These are phyloP conservation scores for Nemurella pictetii DNA, from an alignment of 2,888 invertebrate genomes.

Conservation along the genomic window DNA sequence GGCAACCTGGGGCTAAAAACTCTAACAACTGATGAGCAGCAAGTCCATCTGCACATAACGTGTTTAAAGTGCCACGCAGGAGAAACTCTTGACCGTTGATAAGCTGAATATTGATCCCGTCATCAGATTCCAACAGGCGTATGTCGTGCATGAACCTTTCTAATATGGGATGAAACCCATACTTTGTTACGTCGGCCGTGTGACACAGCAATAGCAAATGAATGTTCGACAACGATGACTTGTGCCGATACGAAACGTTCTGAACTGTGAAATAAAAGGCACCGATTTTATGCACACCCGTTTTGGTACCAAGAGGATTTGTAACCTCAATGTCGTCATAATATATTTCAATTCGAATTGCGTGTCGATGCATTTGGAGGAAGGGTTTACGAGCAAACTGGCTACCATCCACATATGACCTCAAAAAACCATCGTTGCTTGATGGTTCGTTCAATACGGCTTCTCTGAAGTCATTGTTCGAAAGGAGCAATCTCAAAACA, in stretches of 20 bases:
- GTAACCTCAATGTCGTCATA: conserved; percentile 1
- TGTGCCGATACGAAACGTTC: neutral
- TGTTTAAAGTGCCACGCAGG: conserved; percentile 1
- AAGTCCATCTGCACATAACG: conserved; percentile 26
- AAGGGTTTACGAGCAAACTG: neutral
- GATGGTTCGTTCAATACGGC: neutral
- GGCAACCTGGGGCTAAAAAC: neutral
- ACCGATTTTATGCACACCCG: conserved; percentile 1
- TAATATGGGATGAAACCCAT: neutral
- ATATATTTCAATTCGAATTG: conserved; percentile 1
- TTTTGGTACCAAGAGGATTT: conserved; percentile 16
- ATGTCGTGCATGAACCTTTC: neutral
- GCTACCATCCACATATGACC: conserved; percentile 12
- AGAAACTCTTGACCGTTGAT: conserved; percentile 6
- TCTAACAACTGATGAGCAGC: conserved; percentile 24
- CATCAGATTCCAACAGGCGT: neutral
- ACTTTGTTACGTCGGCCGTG: neutral
- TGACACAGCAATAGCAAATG: neutral
- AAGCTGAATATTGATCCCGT: neutral
- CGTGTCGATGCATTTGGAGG: neutral
- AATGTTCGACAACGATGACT: neutral
- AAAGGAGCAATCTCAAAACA: conserved; percentile 4
- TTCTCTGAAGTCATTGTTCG: neutral
- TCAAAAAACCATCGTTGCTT: neutral
- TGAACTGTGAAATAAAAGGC: conserved; percentile 11